Base-by-base conservation (phyloP, 2,888 invertebrate species). In the Terebella lapidaria region DNA sequence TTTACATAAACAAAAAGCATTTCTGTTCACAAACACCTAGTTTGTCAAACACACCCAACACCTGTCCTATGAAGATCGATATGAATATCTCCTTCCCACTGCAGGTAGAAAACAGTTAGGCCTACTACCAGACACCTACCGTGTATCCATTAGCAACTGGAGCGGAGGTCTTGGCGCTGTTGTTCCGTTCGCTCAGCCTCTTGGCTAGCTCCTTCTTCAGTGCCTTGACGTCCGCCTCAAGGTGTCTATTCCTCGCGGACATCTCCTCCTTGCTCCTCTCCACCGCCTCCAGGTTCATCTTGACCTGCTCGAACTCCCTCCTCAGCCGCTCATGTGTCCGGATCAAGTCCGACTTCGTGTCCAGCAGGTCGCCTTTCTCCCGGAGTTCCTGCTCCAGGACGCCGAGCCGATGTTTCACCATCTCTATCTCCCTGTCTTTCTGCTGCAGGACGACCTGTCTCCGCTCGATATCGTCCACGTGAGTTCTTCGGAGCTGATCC, bases 171-270 rank as follows among this genome's bases (percentile, higher is more conserved):
- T 35, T 35, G n/a, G 42, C 42, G 42, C 42, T 35, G n/a, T 35
- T 10, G n/a, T 35, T 10, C n/a, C 42, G 10, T 15, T 49, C 22
- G 29, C 4, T 56, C 10, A 4, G 5, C 5, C 24, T 22, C 28
- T 27, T 35, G 1, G 54, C 30, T 22, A 65, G 24, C 24, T 63
- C 61, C 25, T 58, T 69, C 63, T 67, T 70, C 25, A 76, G 59
- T n/a, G 64, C 55, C 58, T 71, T 71, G 22, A 76, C 57, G 29
- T 78, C 78, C 3, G 56, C 57, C 62, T 78, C 77, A 58, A 76
- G 66, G 59, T 72, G 73, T 65, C 71, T 72, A 58, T 71, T 74
- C 46, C 68, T 63, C 2, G 65, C 58, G 58, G 66, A 54, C 52
- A 74, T 62, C 47, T 68, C 66, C 54, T 76, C 75, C 18, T 15